Evolutionary conservation across 2,888 invertebrate species (phyloP).

Genomic region (Gastrophysa polygoni): DNA sequence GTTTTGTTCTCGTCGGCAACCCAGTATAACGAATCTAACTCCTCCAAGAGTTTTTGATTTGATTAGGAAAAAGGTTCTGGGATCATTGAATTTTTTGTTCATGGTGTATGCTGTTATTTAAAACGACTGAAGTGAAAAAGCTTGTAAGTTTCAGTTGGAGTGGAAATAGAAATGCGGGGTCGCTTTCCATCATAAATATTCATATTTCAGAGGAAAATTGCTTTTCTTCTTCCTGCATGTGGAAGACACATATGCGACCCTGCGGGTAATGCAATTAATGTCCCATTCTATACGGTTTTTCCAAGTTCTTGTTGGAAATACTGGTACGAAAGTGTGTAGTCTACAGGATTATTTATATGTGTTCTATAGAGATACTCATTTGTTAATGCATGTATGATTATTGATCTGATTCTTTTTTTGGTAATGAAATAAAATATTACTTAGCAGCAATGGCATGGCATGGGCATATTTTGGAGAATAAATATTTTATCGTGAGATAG

Average conservation of each 20-base stretch:
- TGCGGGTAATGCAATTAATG: constrained; percentile 22
- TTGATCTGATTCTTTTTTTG: too few relatives aligned
- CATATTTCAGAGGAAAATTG: constrained; percentile 46
- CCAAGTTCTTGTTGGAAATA: constrained; percentile 7
- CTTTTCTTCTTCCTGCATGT: constrained; percentile 35
- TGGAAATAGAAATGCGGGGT: constrained; percentile 53
- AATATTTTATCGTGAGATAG: too few relatives aligned
- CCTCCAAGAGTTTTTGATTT: constrained; percentile 31
- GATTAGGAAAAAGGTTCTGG: constrained; percentile 18
- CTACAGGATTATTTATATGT: too few relatives aligned
- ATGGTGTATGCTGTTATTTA: constrained; percentile 48
- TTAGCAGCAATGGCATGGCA: too few relatives aligned
- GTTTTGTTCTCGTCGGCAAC: too few relatives aligned
- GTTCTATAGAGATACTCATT: too few relatives aligned
- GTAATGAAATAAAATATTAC: too few relatives aligned
- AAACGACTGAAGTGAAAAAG: constrained; percentile 55
- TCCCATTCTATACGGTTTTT: constrained; percentile 17
- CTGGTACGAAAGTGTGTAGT: neutral
- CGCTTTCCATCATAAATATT: constrained; percentile 50
- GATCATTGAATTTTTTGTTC: constrained; percentile 28
- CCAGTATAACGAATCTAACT: constrained; percentile 38
- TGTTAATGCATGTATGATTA: too few relatives aligned
- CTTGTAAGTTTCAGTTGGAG: constrained; percentile 54
- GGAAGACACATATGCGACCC: constrained; percentile 31
- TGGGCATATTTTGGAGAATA: too few relatives aligned